Base-by-base conservation (phyloP, 37 sponge, comb jelly and placozoan species). In the Amphimedon queenslandica region DNA sequence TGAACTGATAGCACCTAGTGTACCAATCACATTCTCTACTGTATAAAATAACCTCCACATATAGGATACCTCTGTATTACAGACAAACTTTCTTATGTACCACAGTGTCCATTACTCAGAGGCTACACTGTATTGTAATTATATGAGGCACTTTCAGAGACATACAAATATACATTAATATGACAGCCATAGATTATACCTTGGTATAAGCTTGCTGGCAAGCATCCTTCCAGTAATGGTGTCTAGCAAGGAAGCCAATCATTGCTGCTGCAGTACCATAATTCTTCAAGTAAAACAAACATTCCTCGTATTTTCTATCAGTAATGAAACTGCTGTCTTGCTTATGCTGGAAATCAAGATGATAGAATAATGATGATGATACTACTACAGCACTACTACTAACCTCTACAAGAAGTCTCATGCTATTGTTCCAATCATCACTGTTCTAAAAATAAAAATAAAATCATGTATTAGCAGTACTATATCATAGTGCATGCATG, bases 281-380 rank as follows among this genome's bases (percentile, higher is more conserved):
- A 38, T 74, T 80, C 10, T 75, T 72, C 43, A 98, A 76, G 72
- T 98, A 98, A 66, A 79, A 89, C 37, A 75, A 74, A 68, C 95
- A 94, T 68, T 98, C 99, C 4, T 67, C 72, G 72, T 84, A 89
- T 18, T 90, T 70, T 4, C 33, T 16, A 10, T 36, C 39, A 53
- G 91, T 90, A 57, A 98, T 25, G 5, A n/a, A n/a, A n/a, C 24
- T n/a, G 8, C 23, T 25, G 5, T 60, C 61, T n/a, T 60, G 33
- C 5, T 18, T 8, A 23, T 41, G 41, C 68, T 67, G 39, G 30
- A 27, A 47, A 47, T 18, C 53, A 47, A 47, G 13, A 47, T 8
- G 8, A 47, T 13, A 47, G 13, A 13, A 47, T 47, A 47, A 47
- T 18, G 13, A 47, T 47, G 13, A 2, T 70, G 25, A 43, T n/a